phyloP scores from a whole-genome alignment of 2,797 vertebrate species.

The Limosa lapponica region DNA sequence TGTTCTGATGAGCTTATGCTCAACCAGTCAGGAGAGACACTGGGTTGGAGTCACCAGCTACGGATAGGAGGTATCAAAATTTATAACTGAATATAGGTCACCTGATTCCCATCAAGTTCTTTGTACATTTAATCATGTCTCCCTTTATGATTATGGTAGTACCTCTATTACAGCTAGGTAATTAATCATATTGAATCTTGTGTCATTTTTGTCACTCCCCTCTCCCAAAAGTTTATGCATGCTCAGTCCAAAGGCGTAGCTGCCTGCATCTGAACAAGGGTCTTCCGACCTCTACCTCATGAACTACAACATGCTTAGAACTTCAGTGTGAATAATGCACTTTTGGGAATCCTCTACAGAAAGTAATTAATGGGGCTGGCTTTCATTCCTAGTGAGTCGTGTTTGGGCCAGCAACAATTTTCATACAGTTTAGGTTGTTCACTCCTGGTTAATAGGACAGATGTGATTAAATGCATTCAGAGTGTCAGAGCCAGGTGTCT shows the following conservation, averaged over 20 bases:
- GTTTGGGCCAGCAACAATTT: constrained; percentile 10
- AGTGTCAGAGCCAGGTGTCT: background rate
- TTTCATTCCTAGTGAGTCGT: constrained; percentile 3
- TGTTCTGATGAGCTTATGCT: background rate
- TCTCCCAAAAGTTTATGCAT: background rate
- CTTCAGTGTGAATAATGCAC: background rate
- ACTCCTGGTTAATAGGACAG: background rate
- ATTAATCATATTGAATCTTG: background rate
- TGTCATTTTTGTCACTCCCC: background rate
- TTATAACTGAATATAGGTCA: background rate
- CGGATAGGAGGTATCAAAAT: background rate
- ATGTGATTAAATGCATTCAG: background rate
- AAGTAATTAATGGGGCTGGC: background rate
- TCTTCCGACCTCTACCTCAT: background rate
- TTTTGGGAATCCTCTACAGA: background rate
- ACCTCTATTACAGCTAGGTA: background rate
- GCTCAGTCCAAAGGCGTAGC: background rate
- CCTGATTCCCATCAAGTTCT: background rate
- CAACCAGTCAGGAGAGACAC: background rate
- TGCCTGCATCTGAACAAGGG: background rate
- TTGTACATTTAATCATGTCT: background rate
- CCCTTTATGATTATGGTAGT: background rate
- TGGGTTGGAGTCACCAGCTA: background rate
- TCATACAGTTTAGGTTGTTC: background rate
- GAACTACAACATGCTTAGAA: background rate